Conservation (phyloP, 2,113 vertebrate genomes). For the Gnathonemus echidnorhynchus region DNA sequence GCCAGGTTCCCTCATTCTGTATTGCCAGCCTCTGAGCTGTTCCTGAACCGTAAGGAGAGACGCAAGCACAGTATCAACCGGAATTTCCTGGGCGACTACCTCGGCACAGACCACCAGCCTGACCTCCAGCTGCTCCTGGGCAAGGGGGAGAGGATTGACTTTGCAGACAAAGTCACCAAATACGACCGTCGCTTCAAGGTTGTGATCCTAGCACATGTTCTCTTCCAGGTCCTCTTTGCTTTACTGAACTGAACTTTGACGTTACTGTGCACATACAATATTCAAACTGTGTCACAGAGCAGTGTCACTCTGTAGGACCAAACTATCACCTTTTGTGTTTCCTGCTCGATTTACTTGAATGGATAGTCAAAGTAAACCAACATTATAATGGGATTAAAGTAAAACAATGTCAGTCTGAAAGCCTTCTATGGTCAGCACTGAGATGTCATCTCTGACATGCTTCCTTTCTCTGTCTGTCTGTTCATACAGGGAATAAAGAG, state of each 20-base stretch:
- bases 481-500: constrained; percentile 77
- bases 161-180: constrained; percentile 89
- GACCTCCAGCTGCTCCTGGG: constrained; percentile 88
- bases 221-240: background rate
- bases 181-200: constrained; percentile 93
- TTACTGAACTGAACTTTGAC: background rate
- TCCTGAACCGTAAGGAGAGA: constrained; percentile 89
- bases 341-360: background rate
- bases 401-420: background rate
- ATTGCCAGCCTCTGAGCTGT: constrained; percentile 77
- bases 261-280: background rate
- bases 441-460: background rate
- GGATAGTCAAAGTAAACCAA: background rate
- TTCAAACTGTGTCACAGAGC: background rate
- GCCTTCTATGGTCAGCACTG: background rate
- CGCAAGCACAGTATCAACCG: constrained; percentile 91
- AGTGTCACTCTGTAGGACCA: background rate
- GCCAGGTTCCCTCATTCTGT: background rate
- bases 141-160: constrained; percentile 92
- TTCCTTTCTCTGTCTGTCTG: background rate
- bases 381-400: background rate
- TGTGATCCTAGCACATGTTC: background rate
- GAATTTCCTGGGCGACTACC: constrained; percentile 93
- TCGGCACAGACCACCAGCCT: constrained; percentile 88
- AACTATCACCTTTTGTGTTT: background rate